Percentiles rank a stretch among this genome's conserved stretches.
phyloP scores from a whole-genome alignment of 35 echinoderm and acorn worm species.

The Patiria miniata region DNA sequence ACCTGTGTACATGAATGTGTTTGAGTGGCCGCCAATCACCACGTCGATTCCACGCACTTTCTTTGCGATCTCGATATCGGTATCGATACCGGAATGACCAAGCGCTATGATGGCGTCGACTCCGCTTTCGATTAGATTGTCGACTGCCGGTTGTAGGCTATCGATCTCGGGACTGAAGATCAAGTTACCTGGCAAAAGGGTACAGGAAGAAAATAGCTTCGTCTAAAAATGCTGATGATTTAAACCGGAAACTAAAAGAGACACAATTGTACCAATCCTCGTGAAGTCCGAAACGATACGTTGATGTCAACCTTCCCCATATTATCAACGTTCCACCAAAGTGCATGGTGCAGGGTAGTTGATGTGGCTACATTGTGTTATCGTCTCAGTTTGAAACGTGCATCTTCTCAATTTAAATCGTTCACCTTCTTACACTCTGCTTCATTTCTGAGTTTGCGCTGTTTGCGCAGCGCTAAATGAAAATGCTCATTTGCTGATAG shows the following conservation, averaged over 20 bases:
- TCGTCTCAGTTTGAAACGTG: too few species aligned
- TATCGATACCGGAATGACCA: slow-evolving; percentile 78
- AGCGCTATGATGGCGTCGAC: slow-evolving; percentile 91
- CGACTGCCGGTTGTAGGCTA: slow-evolving; percentile 58
- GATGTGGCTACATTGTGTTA: too few species aligned
- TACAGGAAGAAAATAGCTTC: neutral
- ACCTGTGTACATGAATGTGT: slow-evolving; percentile 93
- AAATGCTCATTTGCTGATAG: too few species aligned
- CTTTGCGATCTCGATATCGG: slow-evolving; percentile 69
- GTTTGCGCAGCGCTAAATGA: too few species aligned
- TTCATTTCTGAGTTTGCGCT: too few species aligned
- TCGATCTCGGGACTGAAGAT: slow-evolving; percentile 64
- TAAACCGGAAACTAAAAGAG: neutral
- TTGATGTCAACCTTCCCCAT: too few species aligned
- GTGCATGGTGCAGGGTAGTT: too few species aligned
- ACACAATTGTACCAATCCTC: too few species aligned
- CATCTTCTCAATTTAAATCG: too few species aligned
- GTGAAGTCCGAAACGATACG: too few species aligned
- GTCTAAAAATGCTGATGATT: neutral
- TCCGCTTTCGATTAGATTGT: slow-evolving; percentile 48
- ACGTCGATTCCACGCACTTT: slow-evolving; percentile 76
- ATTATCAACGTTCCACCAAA: too few species aligned
- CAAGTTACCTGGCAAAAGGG: slow-evolving; percentile 42
- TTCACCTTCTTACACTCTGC: too few species aligned
- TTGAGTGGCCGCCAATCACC: slow-evolving; percentile 84